Percentiles rank a stretch among this genome's conserved stretches.
These are phyloP conservation scores for Podarcis raffonei DNA, from an alignment of 2,113 vertebrate genomes.

Conservation along the genomic window DNA sequence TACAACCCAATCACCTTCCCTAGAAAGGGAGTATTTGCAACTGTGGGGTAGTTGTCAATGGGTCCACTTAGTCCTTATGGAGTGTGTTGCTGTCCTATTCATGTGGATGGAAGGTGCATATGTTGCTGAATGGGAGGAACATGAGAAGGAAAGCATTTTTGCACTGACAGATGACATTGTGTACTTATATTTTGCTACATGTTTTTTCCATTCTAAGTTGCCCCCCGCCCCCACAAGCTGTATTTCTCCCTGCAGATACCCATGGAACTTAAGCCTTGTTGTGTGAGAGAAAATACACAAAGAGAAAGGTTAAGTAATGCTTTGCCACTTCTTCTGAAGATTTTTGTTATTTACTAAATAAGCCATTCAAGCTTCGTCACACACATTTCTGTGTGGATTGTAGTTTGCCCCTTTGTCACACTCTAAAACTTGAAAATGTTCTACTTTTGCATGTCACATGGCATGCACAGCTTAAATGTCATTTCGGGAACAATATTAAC, in stretches of 20 bases:
- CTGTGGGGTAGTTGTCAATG: too few species aligned
- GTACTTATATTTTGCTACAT: neutral
- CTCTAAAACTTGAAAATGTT: neutral
- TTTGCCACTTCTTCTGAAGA: neutral
- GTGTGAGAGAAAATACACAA: too few species aligned
- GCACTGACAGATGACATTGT: neutral
- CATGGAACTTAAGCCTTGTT: neutral
- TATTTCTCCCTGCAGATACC: slow-evolving; percentile 49
- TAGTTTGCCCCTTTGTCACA: neutral
- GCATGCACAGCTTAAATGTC: slow-evolving; percentile 29
- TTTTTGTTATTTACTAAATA: neutral
- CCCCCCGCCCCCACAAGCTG: neutral
- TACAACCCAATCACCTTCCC: too few species aligned
- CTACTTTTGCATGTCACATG: neutral
- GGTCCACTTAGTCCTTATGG: neutral
- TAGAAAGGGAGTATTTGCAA: too few species aligned
- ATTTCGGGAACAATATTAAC: slow-evolving; percentile 44
- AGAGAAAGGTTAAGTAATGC: neutral
- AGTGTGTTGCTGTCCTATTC: neutral
- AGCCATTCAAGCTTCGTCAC: neutral
- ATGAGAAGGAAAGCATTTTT: neutral
- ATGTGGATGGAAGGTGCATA: neutral
- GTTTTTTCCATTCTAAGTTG: neutral
- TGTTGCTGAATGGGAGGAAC: neutral
- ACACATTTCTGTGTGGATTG: neutral